Conservation (phyloP, 2,888 invertebrate genomes). For the Selenia dentaria region DNA sequence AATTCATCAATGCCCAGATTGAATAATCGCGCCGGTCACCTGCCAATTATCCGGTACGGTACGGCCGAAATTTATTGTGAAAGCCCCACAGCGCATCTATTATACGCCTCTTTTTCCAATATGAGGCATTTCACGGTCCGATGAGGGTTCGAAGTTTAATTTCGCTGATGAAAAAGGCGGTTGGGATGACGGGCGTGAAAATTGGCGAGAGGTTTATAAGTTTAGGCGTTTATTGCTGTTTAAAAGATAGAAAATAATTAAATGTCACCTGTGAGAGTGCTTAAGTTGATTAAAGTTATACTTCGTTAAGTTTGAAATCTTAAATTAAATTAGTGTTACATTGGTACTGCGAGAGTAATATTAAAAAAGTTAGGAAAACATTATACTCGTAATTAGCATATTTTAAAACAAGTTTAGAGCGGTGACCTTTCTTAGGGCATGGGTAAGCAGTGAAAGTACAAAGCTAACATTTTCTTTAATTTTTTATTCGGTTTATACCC, state of each 20-base stretch:
- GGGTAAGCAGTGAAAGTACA: too few species aligned
- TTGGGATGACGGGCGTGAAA: conserved; percentile 21
- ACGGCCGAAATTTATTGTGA: conserved; percentile 54
- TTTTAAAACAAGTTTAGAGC: too few species aligned
- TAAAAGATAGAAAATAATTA: not conserved
- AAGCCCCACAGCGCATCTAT: conserved; percentile 46
- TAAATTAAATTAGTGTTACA: too few species aligned
- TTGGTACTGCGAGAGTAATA: too few species aligned
- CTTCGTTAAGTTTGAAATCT: too few species aligned
- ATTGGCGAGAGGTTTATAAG: conserved; percentile 11
- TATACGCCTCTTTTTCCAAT: conserved; percentile 52
- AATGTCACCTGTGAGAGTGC: too few species aligned
- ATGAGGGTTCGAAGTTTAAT: conserved; percentile 37
- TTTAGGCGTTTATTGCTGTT: conserved; percentile 9
- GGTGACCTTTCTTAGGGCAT: too few species aligned
- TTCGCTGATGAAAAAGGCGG: conserved; percentile 34
- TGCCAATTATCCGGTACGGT: conserved; percentile 55
- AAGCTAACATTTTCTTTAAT: too few species aligned
- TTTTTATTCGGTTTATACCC: too few species aligned
- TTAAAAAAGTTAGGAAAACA: too few species aligned
- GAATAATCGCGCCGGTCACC: conserved; percentile 60
- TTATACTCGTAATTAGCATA: too few species aligned
- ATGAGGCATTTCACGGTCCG: conserved; percentile 27
- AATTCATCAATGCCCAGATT: conserved; percentile 58
- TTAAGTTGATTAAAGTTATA: too few species aligned